phyloP scores from a whole-genome alignment of 2,113 vertebrate species.

The Leucopternis melanops region DNA sequence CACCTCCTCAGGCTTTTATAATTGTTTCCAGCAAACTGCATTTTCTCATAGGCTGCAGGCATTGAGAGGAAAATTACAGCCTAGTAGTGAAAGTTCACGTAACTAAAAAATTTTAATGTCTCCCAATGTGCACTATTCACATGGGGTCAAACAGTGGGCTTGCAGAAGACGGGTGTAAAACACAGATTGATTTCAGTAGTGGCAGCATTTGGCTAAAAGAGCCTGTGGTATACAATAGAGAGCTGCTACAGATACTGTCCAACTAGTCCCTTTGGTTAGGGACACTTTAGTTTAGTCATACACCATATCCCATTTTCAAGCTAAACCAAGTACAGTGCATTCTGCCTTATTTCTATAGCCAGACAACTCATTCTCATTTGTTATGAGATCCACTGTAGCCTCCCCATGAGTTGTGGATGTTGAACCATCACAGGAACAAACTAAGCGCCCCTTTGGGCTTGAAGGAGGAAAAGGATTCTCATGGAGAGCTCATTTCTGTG shows the following conservation, averaged over 20 bases:
- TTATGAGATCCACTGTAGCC: neutral
- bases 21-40: neutral
- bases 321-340: neutral
- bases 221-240: neutral
- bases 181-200: neutral
- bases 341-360: neutral
- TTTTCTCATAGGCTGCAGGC: neutral
- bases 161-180: neutral
- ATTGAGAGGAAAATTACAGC: neutral
- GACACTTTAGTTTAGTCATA: neutral
- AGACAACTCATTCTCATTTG: neutral
- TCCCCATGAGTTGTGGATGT: neutral
- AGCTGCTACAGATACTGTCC: neutral
- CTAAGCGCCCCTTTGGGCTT: neutral
- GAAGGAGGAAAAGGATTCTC: neutral
- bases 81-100: neutral
- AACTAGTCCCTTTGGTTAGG: neutral
- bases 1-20: neutral
- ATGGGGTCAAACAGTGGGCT: neutral
- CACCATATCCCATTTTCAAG: neutral
- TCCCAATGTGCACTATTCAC: neutral
- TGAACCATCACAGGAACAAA: neutral
- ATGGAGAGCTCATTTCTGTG: fast-evolving
- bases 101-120: neutral
- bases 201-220: neutral